These are phyloP conservation scores for Eumacrocentrus americanus DNA, from an alignment of 2,888 invertebrate genomes.

Conservation along the genomic window DNA sequence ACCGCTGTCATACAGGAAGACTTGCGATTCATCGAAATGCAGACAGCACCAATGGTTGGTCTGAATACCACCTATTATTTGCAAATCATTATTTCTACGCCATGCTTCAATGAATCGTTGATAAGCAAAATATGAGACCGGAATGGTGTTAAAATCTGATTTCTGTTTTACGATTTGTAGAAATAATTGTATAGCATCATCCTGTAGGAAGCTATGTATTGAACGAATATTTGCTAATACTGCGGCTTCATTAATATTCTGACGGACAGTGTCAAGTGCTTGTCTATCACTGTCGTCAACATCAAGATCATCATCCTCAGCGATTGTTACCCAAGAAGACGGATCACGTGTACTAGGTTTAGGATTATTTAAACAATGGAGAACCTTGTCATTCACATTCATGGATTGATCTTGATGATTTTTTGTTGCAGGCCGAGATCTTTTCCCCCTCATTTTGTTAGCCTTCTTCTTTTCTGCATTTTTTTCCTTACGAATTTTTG, in stretches of 20 bases:
- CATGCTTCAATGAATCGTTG: constrained; percentile 11
- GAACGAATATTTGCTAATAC: constrained; percentile 3
- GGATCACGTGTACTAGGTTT: not conserved
- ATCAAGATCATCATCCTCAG: not conserved
- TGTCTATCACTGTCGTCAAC: not conserved
- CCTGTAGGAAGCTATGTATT: not conserved
- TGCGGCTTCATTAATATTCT: constrained; percentile 16
- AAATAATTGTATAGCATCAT: constrained; percentile 22
- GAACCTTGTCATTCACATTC: not conserved
- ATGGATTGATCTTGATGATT: too few relatives aligned
- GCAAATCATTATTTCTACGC: constrained; percentile 12
- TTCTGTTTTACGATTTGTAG: constrained; percentile 13
- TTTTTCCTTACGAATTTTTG: too few relatives aligned
- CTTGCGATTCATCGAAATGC: constrained; percentile 11
- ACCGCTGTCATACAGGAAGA: constrained; percentile 23
- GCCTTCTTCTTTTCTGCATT: constrained; percentile 3
- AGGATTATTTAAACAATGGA: not conserved
- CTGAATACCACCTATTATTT: constrained; percentile 27
- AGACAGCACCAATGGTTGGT: constrained; percentile 25
- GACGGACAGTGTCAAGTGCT: constrained; percentile 1
- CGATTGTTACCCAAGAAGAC: constrained; percentile 1
- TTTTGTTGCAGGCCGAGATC: too few relatives aligned
- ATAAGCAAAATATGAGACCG: constrained; percentile 6
- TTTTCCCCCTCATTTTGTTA: not conserved
- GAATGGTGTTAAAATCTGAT: constrained; percentile 3